Base-by-base conservation (phyloP, 2,797 vertebrate species). In the Lateolabrax maculatus region DNA sequence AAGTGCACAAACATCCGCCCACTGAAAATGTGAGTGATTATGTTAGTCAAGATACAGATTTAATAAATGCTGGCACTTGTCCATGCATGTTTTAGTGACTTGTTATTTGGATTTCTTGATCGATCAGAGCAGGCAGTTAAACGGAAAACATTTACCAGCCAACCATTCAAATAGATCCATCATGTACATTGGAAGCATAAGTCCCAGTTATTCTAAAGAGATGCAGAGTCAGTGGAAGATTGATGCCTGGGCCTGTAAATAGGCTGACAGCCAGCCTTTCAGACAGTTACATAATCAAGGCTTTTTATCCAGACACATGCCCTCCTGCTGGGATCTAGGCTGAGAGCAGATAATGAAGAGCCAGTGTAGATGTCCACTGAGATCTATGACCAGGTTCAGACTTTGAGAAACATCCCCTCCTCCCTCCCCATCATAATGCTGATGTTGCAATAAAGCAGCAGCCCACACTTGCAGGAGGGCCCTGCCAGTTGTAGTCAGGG, bases 211-310 rank as follows among this genome's bases (percentile, higher is more conserved):
- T 64, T 68, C 67, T 52, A 41, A 41, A 63, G 73, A 81, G 62
- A 84, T 73, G 62, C 77, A 56, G 67, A 57, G n/a, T 71, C 60
- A 36, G 60, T 34, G 61, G 74, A 72, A 75, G 84, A 76, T 57
- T 71, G 79, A 88, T 85, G 85, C 75, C 23, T 31, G 5, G 51
- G 73, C 55, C 49, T 67, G 72, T 64, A 79, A 80, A 81, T 19
- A 81, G 75, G 79, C 78, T 61, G 79, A 79, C 74, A 61, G 78
- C 37, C 76, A 77, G 73, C 69, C 48, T 81, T 65, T 89, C 87
- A 90, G 88, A 86, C 86, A 11, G 75, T 94, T 92, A 91, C 84
- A 88, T 89, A 92, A 89, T 89, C 85, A 58, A 75, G 75, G 51
- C 60, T 87, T 82, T 87, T 84, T 55, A 84, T 79, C 75, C 85